Conservation (phyloP, 1,140 invertebrate species). For the Drosophila lacertosa region DNA sequence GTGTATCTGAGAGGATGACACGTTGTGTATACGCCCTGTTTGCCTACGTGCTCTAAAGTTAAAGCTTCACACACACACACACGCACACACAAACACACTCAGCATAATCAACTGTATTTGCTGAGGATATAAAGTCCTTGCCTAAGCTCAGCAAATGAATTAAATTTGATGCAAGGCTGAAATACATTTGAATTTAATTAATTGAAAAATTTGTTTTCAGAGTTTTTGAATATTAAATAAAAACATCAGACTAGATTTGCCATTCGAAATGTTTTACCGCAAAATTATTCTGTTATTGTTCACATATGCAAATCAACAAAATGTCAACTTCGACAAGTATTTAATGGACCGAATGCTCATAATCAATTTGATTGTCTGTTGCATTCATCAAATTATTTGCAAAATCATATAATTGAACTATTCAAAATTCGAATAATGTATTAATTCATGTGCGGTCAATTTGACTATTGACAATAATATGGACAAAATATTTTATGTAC, state of each 20-base stretch:
- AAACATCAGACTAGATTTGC: too few species aligned
- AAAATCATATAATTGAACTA: conserved; percentile 52
- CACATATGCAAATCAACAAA: neutral
- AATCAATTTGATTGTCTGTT: conserved; percentile 21
- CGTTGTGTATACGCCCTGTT: conserved; percentile 42
- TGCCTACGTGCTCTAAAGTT: conserved; percentile 58
- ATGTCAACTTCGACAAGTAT: neutral
- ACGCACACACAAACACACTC: conserved; percentile 5
- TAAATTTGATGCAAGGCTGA: conserved; percentile 23
- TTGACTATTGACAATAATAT: neutral
- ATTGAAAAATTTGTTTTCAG: conserved; percentile 42
- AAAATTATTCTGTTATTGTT: neutral
- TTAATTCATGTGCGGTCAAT: conserved; percentile 6
- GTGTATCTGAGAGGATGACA: conserved; percentile 41
- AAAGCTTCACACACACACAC: conserved; percentile 27
- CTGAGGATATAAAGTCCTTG: conserved; percentile 4
- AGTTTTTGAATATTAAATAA: too few species aligned
- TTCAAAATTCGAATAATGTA: conserved; percentile 28
- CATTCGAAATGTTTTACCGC: too few species aligned
- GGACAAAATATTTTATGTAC: conserved; percentile 12
- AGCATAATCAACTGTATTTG: neutral
- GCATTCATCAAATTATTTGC: conserved; percentile 44
- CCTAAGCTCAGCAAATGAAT: conserved; percentile 25
- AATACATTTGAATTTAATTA: conserved; percentile 28
- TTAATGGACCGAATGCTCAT: conserved; percentile 8